A percentile compares a stretch with the other conserved stretches of the same genome.
phyloP scores from a whole-genome alignment of 2,888 invertebrate species.

The Tinea semifulvella region DNA sequence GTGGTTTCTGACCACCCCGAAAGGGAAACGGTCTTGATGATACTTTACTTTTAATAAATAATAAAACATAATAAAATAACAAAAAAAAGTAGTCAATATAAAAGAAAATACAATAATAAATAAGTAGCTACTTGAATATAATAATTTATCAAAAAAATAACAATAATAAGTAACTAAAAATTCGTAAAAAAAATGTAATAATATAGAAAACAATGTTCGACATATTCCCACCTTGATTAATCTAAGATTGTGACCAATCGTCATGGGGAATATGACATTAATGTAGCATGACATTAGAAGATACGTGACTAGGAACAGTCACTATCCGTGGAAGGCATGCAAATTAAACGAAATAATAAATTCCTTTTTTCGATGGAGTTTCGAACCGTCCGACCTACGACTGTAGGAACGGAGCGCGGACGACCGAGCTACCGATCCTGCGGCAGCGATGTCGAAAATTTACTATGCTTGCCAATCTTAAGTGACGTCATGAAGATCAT shows the following conservation, averaged over 20 bases:
- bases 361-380: conserved; percentile 19
- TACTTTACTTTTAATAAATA: too few relatives aligned
- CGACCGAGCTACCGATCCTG: background rate
- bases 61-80: too few relatives aligned
- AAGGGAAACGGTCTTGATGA: too few relatives aligned
- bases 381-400: conserved; percentile 33
- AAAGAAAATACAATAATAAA: too few relatives aligned
- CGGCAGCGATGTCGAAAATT: conserved; percentile 1
- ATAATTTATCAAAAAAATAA: background rate
- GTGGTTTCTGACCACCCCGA: too few relatives aligned
- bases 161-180: too few relatives aligned
- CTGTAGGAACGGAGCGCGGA: background rate
- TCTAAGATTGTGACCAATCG: conserved; percentile 30
- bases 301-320: conserved; percentile 34
- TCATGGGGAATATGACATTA: conserved; percentile 26
- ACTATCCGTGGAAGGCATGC: conserved; percentile 55
- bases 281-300: conserved; percentile 59
- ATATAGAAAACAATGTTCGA: conserved; percentile 23
- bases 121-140: too few relatives aligned
- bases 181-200: too few relatives aligned
- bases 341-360: conserved; percentile 12
- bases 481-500: conserved; percentile 7
- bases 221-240: conserved; percentile 23
- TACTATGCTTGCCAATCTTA: background rate
- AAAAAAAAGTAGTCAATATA: too few relatives aligned